Base-by-base conservation (phyloP, 2,113 vertebrate genomes). In the Hystrix cristata region DNA sequence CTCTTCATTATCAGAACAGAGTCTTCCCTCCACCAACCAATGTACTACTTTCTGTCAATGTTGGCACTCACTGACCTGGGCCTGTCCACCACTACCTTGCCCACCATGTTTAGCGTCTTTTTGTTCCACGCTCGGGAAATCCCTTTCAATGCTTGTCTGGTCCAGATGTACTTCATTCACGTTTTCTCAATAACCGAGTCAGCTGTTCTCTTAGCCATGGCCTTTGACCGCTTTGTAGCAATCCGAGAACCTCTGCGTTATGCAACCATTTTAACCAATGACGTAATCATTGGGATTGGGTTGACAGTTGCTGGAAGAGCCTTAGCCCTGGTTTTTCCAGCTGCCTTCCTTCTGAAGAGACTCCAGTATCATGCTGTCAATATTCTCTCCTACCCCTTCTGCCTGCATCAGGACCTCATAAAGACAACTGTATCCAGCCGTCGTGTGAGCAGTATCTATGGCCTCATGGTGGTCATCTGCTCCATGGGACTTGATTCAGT, bases 121-220 rank as follows among this genome's bases (percentile, higher is more conserved):
- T 98, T 97, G 98, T 95, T 98, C 34, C 93, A 95, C 0, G 43
- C 51, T 27, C 3, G 72, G 8, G 96, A 98, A 46, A 98, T 98
- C 6, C 91, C 98, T 81, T 97, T 98, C 0, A 11, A 80, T 0
- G 59, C 83, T 25, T 98, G 98, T 90, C 95, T 98, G 15, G 69
- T 97, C 13, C 98, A 98, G 84, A 98, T 98, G 98, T 98, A 98
- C 72, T 97, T 97, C 83, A 97, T 98, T 95, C 98, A 98, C 62
- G 94, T 98, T 74, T 98, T 97, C 90, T 94, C 93, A 80, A 96
- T 96, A 94, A 96, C 69, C 38, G 97, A 98, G 93, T 98, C 95
- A 0, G 23, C 94, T 80, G 95, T 98, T 29, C 88, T 98, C 25
- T 7, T 98, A 89, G 96, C 97, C 71, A 97, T 95, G 98, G 98